Percentiles rank a stretch among this genome's conserved stretches.
Conservation (phyloP, 2,113 vertebrate species). For the Lethenteron camtschaticum region DNA sequence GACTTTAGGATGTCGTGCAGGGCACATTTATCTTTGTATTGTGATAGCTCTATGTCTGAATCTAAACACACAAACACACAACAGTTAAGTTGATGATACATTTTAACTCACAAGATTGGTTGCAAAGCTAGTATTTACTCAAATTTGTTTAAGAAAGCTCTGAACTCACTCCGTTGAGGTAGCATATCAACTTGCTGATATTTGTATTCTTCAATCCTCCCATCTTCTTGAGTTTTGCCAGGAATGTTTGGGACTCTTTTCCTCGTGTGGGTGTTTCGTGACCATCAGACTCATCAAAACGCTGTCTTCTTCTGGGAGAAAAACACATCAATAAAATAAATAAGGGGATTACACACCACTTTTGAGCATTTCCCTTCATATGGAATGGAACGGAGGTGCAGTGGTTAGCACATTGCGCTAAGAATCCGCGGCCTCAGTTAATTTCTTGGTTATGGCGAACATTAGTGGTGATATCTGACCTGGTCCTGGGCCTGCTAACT, state of each 20-base stretch:
- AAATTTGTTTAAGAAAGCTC: not conserved
- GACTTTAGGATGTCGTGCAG: conserved; percentile 50
- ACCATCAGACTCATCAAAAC: conserved; percentile 96
- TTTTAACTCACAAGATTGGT: no score
- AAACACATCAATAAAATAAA: not conserved
- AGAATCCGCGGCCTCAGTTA: no score
- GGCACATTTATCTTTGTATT: conserved; percentile 67
- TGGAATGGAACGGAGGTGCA: no score
- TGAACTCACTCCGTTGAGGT: conserved; percentile 66
- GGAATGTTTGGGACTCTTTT: conserved; percentile 98
- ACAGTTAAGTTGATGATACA: not conserved
- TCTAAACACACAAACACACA: conserved; percentile 21
- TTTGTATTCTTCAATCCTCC: conserved; percentile 93
- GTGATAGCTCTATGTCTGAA: conserved; percentile 79
- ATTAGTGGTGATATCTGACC: no score
- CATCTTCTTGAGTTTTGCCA: conserved; percentile 91
- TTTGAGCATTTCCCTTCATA: no score
- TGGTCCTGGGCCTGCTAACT: no score
- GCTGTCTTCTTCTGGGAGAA: conserved; percentile 71
- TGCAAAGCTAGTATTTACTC: not conserved
- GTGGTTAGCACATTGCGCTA: no score
- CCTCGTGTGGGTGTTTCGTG: conserved; percentile 93
- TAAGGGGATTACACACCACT: no score
- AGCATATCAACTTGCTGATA: conserved; percentile 94
- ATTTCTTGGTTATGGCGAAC: no score